Evolutionary conservation across 1,140 invertebrate genomes (phyloP), one percentile per base, ranked within the genome.

Genomic region (Hestina assimilis): DNA sequence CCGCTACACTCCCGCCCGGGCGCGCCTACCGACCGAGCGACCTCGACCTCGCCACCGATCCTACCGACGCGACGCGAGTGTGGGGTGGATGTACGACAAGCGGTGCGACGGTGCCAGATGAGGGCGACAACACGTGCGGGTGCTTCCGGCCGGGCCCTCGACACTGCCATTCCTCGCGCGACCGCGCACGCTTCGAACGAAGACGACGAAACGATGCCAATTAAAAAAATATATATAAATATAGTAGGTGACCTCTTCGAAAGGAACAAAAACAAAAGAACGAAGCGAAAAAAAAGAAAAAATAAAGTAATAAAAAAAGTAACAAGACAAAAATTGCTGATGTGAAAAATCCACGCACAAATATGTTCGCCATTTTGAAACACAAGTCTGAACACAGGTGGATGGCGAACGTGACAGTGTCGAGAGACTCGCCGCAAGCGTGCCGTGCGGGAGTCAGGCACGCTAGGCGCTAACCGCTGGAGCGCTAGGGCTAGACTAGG

Each of bases 51-150:
- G 51, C 51, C 45, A 62, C 29, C 48, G 31, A n/a, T n/a, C n/a
- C n/a, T n/a, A n/a, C 35, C 51, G 23, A 21, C 35, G 54, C 64
- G 50, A 64, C 67, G 52, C 63, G 78, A 87, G 83, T 87, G 83
- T 87, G 83, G 81, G 75, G 83, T 86, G 83, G 83, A 84, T 80
- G 51, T 38, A 46, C 35, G 29, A 8, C 3, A 14, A 12, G 15
- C 33, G 33, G 61, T 61, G 64, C 59, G 56, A 66, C 66, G 53
- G 77, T 73, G 75, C 68, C 74, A 54, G 57, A 66, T 61, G 63
- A 57, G 59, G 62, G 62, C 58, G 59, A 66, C 57, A 55, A 58
- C 77, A 74, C 66, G 67, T 69, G 73, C 66, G 50, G 63, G 60
- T 56, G 71, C 68, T 69, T 59, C 40, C 72, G 69, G 68, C 46